Evolutionary conservation across 2,113 vertebrate species (phyloP).

Genomic region (Eclectus roratus): DNA sequence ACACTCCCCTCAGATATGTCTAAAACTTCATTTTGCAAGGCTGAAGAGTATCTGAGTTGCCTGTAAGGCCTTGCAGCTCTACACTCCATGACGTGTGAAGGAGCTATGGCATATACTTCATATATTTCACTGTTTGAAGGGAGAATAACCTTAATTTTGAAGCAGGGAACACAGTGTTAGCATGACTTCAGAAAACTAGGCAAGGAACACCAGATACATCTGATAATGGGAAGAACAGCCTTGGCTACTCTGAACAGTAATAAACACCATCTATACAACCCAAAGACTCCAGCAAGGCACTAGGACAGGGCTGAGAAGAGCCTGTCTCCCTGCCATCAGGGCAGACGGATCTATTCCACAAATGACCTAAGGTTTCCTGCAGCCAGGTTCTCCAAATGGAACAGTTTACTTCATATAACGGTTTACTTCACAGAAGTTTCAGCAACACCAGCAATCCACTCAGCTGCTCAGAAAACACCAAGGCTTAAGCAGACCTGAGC

Average conservation of each 20-base stretch:
- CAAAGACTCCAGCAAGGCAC: neutral
- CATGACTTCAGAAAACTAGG: neutral
- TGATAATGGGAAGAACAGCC: neutral
- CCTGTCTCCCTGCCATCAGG: neutral
- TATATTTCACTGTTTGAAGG: neutral
- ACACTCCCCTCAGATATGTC: rapidly evolving
- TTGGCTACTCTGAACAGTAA: neutral
- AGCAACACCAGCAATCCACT: neutral
- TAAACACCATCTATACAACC: neutral
- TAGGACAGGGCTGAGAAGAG: neutral
- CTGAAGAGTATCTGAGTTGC: neutral
- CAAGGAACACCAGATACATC: neutral
- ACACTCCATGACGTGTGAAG: neutral
- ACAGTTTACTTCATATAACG: neutral
- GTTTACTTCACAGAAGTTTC: neutral
- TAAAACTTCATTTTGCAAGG: neutral
- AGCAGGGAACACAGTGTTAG: neutral
- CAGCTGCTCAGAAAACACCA: neutral
- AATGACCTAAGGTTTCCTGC: neutral
- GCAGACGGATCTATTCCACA: neutral
- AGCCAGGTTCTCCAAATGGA: neutral
- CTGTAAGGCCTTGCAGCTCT: neutral
- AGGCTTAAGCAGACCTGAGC: neutral
- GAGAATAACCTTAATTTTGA: neutral
- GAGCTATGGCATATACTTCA: neutral